phyloP scores from a whole-genome alignment of 2,888 invertebrate species.

The Diarsia mendica region DNA sequence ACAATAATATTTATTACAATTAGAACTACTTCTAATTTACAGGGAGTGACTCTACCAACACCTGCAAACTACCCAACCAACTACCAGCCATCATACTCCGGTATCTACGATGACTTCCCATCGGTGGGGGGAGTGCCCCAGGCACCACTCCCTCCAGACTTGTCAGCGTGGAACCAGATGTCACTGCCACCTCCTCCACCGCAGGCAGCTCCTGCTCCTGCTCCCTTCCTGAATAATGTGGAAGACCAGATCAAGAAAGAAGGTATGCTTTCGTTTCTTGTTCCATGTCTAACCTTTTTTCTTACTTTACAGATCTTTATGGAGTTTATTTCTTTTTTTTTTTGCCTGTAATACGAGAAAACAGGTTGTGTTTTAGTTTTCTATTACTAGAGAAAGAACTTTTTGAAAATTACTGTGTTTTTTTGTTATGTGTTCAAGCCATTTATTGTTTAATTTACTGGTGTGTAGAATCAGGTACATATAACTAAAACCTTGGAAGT shows the following conservation, averaged over 20 bases:
- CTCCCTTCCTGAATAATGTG: constrained; percentile 76
- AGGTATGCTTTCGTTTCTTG: constrained; percentile 75
- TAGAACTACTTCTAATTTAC: constrained; percentile 29
- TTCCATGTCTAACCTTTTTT: background rate
- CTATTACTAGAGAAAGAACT: background rate
- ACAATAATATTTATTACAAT: background rate
- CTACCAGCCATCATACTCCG: constrained; percentile 80
- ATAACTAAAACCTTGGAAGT: background rate
- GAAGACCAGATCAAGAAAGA: constrained; percentile 89
- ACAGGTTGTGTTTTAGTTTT: background rate
- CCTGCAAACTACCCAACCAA: constrained; percentile 69
- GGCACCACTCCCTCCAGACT: constrained; percentile 74
- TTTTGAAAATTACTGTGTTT: constrained; percentile 1
- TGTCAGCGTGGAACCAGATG: constrained; percentile 85
- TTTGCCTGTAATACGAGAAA: background rate
- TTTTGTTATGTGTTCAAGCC: background rate
- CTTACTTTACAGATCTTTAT: constrained; percentile 30
- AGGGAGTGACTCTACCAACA: constrained; percentile 56
- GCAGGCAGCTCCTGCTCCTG: constrained; percentile 70
- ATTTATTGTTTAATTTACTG: background rate
- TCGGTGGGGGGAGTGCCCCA: constrained; percentile 67
- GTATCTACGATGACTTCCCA: constrained; percentile 86
- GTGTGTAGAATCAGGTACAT: background rate
- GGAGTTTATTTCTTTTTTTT: background rate
- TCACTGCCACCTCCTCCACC: constrained; percentile 79